Conservation (phyloP, 2,888 invertebrate species). For the Drosophila pullipes region DNA sequence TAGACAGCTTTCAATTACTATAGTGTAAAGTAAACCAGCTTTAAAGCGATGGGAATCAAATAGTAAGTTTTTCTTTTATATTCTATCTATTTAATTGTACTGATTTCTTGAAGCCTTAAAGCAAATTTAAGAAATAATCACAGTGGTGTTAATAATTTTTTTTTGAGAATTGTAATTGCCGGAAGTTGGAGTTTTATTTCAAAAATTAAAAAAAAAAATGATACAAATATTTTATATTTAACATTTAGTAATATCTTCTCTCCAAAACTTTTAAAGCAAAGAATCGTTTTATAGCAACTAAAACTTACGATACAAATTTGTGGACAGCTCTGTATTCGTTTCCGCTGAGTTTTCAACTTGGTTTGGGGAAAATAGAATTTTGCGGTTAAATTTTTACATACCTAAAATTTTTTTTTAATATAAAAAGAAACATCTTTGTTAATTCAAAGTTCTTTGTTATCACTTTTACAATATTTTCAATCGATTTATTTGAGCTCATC, state of each 20-base stretch:
- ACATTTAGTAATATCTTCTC: background rate
- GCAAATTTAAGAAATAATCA: background rate
- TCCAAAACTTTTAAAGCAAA: background rate
- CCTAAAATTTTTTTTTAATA: background rate
- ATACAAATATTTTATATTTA: background rate
- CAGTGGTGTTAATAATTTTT: background rate
- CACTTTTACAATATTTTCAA: constrained; percentile 52
- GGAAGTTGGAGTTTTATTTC: background rate
- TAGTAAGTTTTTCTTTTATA: background rate
- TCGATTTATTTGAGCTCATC: constrained; percentile 72
- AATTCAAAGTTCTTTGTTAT: constrained; percentile 8
- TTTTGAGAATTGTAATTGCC: background rate
- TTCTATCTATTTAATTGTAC: background rate
- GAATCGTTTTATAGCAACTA: background rate
- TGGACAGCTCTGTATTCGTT: background rate
- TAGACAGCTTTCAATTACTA: constrained; percentile 19
- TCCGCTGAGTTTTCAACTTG: background rate
- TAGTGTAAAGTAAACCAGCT: background rate
- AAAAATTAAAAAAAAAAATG: background rate
- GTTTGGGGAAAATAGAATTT: background rate
- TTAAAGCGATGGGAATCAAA: background rate
- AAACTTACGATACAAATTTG: background rate
- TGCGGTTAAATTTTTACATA: background rate
- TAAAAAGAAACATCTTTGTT: background rate
- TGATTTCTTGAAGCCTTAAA: background rate